Conservation (phyloP, 2,113 vertebrate species). For the Epinephelus moara region DNA sequence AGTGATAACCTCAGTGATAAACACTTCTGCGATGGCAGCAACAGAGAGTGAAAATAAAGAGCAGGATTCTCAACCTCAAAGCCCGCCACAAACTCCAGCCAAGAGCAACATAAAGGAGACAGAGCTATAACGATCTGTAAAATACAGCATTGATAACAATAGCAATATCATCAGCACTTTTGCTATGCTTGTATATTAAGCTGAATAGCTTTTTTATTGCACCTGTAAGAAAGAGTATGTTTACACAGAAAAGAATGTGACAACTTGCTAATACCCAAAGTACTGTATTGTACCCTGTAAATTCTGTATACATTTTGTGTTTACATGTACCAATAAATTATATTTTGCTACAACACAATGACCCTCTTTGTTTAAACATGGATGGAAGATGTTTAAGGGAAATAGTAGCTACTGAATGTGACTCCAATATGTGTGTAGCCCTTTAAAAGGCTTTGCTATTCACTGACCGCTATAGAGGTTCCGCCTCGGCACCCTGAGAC, state of each 20-base stretch:
- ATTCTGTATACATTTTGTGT: slow-evolving; percentile 16
- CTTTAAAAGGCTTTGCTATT: no score
- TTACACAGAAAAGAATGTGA: slow-evolving; percentile 20
- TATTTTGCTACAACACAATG: slow-evolving; percentile 48
- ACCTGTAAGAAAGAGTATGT: neutral
- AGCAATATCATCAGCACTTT: neutral
- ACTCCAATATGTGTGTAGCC: no score
- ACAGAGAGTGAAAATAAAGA: neutral
- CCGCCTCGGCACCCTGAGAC: neutral
- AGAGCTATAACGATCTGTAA: slow-evolving; percentile 61
- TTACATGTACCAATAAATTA: slow-evolving; percentile 52
- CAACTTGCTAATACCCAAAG: neutral
- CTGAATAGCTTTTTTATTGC: neutral
- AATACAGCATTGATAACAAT: neutral
- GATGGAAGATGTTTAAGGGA: neutral
- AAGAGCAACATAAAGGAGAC: slow-evolving; percentile 76
- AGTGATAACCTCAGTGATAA: slow-evolving; percentile 43
- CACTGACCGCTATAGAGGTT: neutral
- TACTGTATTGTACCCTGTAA: neutral
- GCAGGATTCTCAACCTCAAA: slow-evolving; percentile 26
- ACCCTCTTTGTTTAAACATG: slow-evolving; percentile 4
- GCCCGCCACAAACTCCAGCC: neutral
- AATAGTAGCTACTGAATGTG: neutral
- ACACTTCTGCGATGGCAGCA: slow-evolving; percentile 3
- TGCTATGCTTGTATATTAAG: neutral